These are phyloP conservation scores for Trididemnum clinides DNA, from an alignment of 23 tunicate species.

Conservation along the genomic window DNA sequence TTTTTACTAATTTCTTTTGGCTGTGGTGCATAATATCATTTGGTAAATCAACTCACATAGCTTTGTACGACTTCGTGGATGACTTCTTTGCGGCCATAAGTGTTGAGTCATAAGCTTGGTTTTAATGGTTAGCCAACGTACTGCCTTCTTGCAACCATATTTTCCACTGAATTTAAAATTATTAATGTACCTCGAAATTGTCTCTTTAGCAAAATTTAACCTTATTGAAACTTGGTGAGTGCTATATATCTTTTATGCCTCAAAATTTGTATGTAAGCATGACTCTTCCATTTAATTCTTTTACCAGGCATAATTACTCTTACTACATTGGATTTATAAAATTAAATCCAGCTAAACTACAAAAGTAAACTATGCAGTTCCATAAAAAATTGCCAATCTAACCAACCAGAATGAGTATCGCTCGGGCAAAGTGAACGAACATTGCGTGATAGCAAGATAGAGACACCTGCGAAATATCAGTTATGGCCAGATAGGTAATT, in stretches of 20 bases:
- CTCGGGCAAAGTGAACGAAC: too few relatives aligned
- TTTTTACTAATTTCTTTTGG: neutral
- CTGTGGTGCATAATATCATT: neutral
- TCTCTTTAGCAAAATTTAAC: neutral
- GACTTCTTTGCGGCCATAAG: neutral
- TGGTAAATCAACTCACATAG: neutral
- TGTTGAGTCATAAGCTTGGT: neutral
- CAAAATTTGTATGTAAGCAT: neutral
- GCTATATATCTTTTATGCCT: neutral
- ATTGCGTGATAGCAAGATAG: too few relatives aligned
- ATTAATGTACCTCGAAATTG: neutral
- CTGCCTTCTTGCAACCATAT: neutral
- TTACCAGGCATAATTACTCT: slow-evolving; percentile 10
- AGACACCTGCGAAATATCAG: too few relatives aligned
- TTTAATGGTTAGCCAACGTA: neutral
- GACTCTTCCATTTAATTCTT: slow-evolving; percentile 1
- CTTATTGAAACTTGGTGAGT: neutral
- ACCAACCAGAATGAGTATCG: too few relatives aligned
- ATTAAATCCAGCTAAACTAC: too few relatives aligned
- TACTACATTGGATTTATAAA: too few relatives aligned
- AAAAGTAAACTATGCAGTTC: too few relatives aligned
- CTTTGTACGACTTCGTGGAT: neutral
- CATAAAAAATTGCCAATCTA: too few relatives aligned
- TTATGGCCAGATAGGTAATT: too few relatives aligned
- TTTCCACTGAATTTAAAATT: neutral